Conservation (phyloP, 2,888 invertebrate genomes). For the Gymnosoma rotundatum region DNA sequence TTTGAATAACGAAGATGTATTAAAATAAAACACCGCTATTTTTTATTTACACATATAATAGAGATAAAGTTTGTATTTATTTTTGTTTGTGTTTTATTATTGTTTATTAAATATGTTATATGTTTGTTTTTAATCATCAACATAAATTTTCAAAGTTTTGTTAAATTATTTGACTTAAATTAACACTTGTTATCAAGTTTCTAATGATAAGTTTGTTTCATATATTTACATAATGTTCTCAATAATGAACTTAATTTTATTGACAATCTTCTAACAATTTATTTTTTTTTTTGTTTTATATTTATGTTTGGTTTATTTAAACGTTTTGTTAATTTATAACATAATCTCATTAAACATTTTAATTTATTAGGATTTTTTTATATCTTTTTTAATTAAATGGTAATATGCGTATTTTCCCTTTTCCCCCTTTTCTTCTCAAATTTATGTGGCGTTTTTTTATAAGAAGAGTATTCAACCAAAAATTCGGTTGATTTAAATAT, state of each 20-base stretch:
- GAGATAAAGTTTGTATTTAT: slow-evolving; percentile 46
- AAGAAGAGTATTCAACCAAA: slow-evolving; percentile 25
- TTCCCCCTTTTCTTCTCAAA: slow-evolving; percentile 67
- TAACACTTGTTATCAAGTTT: slow-evolving; percentile 40
- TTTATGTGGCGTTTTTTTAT: slow-evolving; percentile 54
- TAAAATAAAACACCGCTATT: slow-evolving; percentile 56
- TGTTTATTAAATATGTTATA: slow-evolving; percentile 6
- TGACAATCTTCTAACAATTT: slow-evolving; percentile 14
- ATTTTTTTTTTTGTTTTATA: slow-evolving; percentile 14
- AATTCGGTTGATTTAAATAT: slow-evolving; percentile 24
- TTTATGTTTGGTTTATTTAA: slow-evolving; percentile 7
- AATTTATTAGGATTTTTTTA: slow-evolving; percentile 13
- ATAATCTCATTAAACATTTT: neutral
- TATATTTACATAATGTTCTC: slow-evolving; percentile 36
- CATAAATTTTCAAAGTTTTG: slow-evolving; percentile 38
- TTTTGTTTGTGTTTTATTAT: slow-evolving; percentile 26
- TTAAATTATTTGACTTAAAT: neutral
- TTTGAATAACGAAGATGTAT: neutral
- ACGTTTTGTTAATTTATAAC: neutral
- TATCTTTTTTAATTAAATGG: slow-evolving; percentile 62
- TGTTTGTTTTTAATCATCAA: slow-evolving; percentile 32
- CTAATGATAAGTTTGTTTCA: slow-evolving; percentile 43
- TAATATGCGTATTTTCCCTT: slow-evolving; percentile 73
- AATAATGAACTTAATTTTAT: slow-evolving; percentile 20
- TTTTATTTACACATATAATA: slow-evolving; percentile 67